phyloP scores from a whole-genome alignment of 2,888 invertebrate genomes.

The Machimus atricapillus region DNA sequence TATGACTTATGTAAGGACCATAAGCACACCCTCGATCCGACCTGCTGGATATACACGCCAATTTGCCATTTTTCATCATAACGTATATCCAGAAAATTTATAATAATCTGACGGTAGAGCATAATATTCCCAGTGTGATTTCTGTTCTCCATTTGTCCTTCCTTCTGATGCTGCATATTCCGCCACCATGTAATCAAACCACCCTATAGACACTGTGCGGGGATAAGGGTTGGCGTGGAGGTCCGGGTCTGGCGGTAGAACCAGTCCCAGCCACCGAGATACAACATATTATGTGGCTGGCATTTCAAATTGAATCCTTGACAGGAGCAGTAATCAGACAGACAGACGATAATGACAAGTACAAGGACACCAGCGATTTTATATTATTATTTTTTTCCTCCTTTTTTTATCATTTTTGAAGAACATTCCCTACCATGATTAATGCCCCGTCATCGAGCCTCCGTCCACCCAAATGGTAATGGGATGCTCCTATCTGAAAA shows the following conservation, averaged over 20 bases:
- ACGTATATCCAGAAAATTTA: slow-evolving; percentile 9
- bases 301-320: slow-evolving; percentile 39
- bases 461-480: background rate
- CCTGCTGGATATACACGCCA: background rate
- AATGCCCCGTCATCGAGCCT: background rate
- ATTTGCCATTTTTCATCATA: slow-evolving; percentile 7
- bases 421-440: background rate
- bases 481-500: slow-evolving; percentile 17
- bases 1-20: background rate
- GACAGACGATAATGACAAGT: slow-evolving; percentile 31
- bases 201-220: slow-evolving; percentile 26
- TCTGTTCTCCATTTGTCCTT: slow-evolving; percentile 8
- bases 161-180: background rate
- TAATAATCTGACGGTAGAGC: background rate
- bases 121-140: slow-evolving; percentile 32
- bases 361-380: slow-evolving; percentile 12
- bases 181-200: slow-evolving; percentile 38
- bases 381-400: background rate
- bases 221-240: background rate
- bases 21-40: background rate
- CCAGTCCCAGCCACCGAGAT: background rate
- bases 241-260: background rate
- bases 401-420: background rate
- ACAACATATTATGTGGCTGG: slow-evolving; percentile 8
- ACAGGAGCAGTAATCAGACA: slow-evolving; percentile 15